Evolutionary conservation across 2,888 invertebrate genomes (phyloP), one percentile per base, ranked within the genome.

Genomic region (Mayetiola destructor): DNA sequence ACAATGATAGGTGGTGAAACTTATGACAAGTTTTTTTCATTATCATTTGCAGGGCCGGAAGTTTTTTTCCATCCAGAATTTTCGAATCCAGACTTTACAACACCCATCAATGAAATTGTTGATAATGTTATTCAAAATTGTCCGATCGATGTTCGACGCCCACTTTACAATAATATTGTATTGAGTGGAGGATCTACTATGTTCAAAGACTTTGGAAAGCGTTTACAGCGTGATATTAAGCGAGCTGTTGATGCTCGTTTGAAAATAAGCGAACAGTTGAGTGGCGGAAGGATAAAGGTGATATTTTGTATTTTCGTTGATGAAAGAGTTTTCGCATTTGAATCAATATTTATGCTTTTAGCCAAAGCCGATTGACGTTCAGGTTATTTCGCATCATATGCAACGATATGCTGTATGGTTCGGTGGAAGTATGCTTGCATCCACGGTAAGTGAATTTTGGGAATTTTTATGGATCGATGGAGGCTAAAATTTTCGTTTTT

Each of bases 21-120:
- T n/a, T n/a, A n/a, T n/a, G n/a, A n/a, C n/a, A n/a, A n/a, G n/a
- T n/a, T n/a, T n/a, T n/a, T n/a, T n/a, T n/a, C n/a, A n/a, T n/a
- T n/a, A n/a, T n/a, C n/a, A n/a, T 16, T 40, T n/a, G 8, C n/a
- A 68, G 97, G 97, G 40, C 99, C 99, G 36, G 99, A 99, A 76
- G 97, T 99, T 68, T 99, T 99, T 76, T 99, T 99, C 75, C 97
- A 99, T 75, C 99, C 99, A 1, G 99, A 99, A 80, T 99, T 99
- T 75, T 92, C 95, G 56, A 99, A 99, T 76, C 92, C 97, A n/a
- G 97, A 99, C 75, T 99, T 97, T 70, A 94, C 93, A 55, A 93
- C 92, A 55, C 95, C 99, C 10, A 77, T 99, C 52, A 95, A 94
- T 61, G 95, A 97, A 72, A 94, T 95, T 68, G 95, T 99, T 6